Evolutionary conservation across 2,113 vertebrate species (phyloP).

Genomic region (Mastomys coucha): DNA sequence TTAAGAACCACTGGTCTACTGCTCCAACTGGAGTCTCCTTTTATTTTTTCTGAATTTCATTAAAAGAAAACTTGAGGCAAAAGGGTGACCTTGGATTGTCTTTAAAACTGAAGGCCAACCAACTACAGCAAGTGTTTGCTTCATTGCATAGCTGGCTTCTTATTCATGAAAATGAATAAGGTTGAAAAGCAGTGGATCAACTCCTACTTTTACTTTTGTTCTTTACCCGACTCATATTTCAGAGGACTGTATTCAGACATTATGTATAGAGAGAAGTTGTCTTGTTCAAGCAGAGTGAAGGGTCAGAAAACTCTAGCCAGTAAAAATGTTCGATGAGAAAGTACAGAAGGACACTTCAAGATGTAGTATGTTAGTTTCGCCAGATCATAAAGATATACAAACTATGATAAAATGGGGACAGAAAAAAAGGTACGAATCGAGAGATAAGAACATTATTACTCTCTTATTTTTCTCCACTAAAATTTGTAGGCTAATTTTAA

Average conservation of each 20-base stretch:
- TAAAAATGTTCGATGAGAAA: neutral
- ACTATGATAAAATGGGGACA: neutral
- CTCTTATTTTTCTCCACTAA: neutral
- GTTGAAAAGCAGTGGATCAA: neutral
- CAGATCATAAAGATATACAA: neutral
- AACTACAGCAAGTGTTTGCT: neutral
- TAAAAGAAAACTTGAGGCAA: constrained; percentile 13
- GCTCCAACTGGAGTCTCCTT: neutral
- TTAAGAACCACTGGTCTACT: neutral
- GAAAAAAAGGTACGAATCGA: neutral
- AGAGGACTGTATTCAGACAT: neutral
- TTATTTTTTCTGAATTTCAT: neutral
- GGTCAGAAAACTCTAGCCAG: neutral
- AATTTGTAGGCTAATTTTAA: constrained; percentile 23
- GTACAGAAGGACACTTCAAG: constrained; percentile 19
- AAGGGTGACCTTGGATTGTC: neutral
- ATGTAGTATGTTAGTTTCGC: neutral
- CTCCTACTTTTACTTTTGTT: neutral
- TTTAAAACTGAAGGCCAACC: neutral
- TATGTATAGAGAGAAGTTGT: neutral
- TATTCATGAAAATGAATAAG: neutral
- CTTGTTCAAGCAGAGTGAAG: neutral
- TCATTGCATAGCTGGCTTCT: neutral
- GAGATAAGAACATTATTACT: neutral
- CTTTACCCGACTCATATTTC: neutral